A percentile compares a stretch with the other conserved stretches of the same genome.
Conservation (phyloP, 2,888 invertebrate genomes). For the Hyposoter dolosus region DNA sequence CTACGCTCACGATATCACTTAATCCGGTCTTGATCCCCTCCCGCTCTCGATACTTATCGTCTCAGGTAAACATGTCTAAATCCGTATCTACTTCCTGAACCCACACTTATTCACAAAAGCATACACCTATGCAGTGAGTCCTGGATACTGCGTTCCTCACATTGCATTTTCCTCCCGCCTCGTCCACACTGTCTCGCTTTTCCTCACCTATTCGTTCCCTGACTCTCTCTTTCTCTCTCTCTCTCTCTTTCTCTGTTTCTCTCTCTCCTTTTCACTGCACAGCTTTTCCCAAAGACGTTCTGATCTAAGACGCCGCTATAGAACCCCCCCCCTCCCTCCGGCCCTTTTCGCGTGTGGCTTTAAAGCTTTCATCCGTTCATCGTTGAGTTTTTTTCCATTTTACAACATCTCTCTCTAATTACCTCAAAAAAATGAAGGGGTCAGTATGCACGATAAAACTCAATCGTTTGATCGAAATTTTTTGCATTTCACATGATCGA, state of each 20-base stretch:
- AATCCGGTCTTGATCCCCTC: constrained; percentile 60
- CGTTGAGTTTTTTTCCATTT: not conserved
- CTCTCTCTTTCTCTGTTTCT: no score
- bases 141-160: not conserved
- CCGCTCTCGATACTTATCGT: constrained; percentile 44
- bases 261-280: not conserved
- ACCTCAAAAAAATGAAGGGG: not conserved
- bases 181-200: not conserved
- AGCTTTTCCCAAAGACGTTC: not conserved
- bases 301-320: constrained; percentile 27
- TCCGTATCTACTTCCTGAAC: constrained; percentile 54
- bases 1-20: constrained; percentile 57
- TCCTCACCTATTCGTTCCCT: not conserved
- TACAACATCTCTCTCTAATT: not conserved
- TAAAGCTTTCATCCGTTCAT: not conserved
- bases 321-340: no score
- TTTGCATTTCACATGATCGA: not conserved
- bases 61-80: constrained; percentile 63
- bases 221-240: not conserved
- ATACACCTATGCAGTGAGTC: not conserved
- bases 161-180: not conserved
- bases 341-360: no score
- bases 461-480: not conserved
- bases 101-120: constrained; percentile 9
- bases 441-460: not conserved